Evolutionary conservation across 1,140 invertebrate genomes (phyloP).

Genomic region (Rhyacophila brunnea): DNA sequence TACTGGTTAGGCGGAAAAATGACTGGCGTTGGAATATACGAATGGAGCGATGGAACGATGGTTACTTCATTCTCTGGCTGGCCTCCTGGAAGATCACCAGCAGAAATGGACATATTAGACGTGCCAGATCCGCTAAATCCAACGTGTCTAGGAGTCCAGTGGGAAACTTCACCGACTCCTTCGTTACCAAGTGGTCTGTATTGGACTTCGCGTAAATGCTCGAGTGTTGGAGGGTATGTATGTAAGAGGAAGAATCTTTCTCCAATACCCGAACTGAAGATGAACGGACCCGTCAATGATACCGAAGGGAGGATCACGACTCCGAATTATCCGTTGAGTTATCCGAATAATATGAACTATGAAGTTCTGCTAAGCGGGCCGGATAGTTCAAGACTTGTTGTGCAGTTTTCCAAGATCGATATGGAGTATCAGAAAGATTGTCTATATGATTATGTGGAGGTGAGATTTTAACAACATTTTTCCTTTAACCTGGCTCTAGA

Average conservation of each 20-base stretch:
- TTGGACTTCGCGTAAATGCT: conserved; percentile 60
- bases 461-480: no score
- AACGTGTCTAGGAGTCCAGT: conserved; percentile 59
- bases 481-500: not conserved
- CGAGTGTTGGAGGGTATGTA: conserved; percentile 63
- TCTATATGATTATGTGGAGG: conserved; percentile 72
- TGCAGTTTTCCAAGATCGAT: conserved; percentile 66
- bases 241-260: conserved; percentile 51
- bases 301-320: conserved; percentile 55
- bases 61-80: conserved; percentile 58
- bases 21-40: conserved; percentile 44
- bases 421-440: conserved; percentile 73
- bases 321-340: conserved; percentile 64
- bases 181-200: conserved; percentile 62
- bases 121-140: conserved; percentile 40
- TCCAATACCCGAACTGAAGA: conserved; percentile 41
- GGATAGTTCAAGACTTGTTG: conserved; percentile 59
- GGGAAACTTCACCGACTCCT: conserved; percentile 59
- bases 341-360: conserved; percentile 69
- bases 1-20: conserved; percentile 65
- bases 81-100: conserved; percentile 51
- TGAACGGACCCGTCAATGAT: conserved; percentile 46
- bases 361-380: conserved; percentile 61
- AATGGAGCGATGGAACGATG: conserved; percentile 61
- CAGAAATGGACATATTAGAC: conserved; percentile 43